Conservation (phyloP, 2,888 invertebrate species). For the Chaetoderma sp. region DNA sequence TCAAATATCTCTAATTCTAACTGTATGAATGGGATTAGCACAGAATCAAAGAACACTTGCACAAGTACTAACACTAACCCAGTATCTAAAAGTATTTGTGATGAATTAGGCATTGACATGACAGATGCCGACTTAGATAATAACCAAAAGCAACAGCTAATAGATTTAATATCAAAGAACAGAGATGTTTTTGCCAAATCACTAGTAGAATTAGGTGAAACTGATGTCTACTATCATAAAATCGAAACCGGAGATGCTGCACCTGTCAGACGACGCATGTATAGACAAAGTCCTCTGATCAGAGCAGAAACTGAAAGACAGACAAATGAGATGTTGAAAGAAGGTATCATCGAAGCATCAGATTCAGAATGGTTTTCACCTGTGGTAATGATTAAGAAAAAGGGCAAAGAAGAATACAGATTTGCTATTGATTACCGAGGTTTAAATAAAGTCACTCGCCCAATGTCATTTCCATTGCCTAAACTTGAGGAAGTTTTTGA, state of each 20-base stretch:
- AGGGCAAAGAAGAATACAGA: conserved; percentile 20
- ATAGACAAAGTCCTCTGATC: conserved; percentile 22
- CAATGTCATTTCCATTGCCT: conserved; percentile 32
- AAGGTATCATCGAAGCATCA: conserved; percentile 27
- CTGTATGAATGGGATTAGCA: not conserved
- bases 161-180: not conserved
- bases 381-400: conserved; percentile 34
- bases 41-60: not conserved
- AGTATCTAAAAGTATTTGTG: not conserved
- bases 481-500: conserved; percentile 29
- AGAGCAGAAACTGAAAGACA: conserved; percentile 22
- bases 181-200: not conserved
- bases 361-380: conserved; percentile 34
- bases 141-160: not conserved
- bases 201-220: conserved; percentile 3
- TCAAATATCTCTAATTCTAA: not conserved
- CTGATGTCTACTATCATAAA: conserved; percentile 17
- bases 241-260: conserved; percentile 31
- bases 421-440: conserved; percentile 33
- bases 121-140: not conserved
- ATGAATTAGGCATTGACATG: conserved; percentile 1
- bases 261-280: not conserved
- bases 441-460: conserved; percentile 31
- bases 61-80: no score
- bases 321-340: conserved; percentile 28